A percentile compares a stretch with the other conserved stretches of the same genome.
phyloP scores from a whole-genome alignment of 2,113 vertebrate species.

The Otis tarda region DNA sequence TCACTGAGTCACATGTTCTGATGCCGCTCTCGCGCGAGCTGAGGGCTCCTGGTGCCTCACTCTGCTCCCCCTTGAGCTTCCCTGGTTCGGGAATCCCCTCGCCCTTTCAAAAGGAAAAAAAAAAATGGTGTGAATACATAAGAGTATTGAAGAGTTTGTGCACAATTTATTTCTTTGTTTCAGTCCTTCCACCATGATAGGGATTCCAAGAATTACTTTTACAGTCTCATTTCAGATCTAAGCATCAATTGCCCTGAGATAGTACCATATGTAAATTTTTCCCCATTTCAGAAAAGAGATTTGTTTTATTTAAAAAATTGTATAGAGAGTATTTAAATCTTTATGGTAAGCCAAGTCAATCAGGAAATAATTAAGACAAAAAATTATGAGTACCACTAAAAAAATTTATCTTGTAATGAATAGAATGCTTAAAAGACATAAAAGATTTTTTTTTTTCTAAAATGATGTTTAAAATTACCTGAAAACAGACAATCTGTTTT shows the following conservation, averaged over 20 bases:
- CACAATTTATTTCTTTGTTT: not conserved
- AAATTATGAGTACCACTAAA: not conserved
- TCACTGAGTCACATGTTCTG: too few species aligned
- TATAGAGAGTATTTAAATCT: not conserved
- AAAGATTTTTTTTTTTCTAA: not conserved
- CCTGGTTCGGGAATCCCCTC: too few species aligned
- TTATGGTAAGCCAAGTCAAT: not conserved
- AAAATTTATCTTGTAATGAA: not conserved
- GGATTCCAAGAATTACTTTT: not conserved
- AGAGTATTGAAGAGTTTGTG: not conserved
- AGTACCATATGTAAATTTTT: not conserved
- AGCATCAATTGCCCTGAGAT: not conserved
- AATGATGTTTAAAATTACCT: not conserved
- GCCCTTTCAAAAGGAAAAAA: not conserved
- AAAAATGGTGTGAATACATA: not conserved
- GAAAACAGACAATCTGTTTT: not conserved
- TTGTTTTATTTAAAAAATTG: not conserved
- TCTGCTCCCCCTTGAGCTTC: too few species aligned
- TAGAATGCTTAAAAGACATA: not conserved
- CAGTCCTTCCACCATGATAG: not conserved
- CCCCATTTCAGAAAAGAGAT: not conserved
- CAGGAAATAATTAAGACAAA: not conserved
- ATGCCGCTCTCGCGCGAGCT: too few species aligned
- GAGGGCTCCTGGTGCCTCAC: too few species aligned
- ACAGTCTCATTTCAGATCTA: not conserved